Base-by-base conservation (phyloP, 2,797 vertebrate genomes). In the Dipus sagitta region DNA sequence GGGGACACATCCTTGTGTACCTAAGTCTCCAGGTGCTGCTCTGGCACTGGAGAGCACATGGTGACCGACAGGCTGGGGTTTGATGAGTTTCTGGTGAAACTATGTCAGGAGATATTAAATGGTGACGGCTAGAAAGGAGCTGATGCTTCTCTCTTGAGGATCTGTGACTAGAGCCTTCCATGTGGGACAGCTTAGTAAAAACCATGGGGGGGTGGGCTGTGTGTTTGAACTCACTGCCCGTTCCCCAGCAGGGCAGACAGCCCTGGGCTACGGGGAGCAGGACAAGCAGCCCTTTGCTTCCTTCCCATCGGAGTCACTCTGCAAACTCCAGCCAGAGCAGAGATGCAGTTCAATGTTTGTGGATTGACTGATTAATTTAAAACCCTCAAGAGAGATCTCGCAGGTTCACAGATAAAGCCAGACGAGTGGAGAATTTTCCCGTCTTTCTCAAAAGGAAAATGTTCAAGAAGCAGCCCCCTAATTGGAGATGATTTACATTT, bases 401-500 rank as follows among this genome's bases (percentile, higher is more conserved):
- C 3, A 65, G 93, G 79, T 94, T 97, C 95, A 95, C 85, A 93
- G 94, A 96, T 70, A 91, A 92, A 83, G 92, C 67, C 65, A 79
- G 93, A 86, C 0, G 7, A 87, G 75, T 82, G 6, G 58, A 95
- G 94, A 96, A 84, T 95, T 88, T 94, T 80, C 94, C 93, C 62
- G 86, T 93, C 85, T 95, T 94, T 90, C 95, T 97, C 93, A 83
- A 93, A 94, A 95, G 94, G 38, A 79, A 91, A 94, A 78, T 21
- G 58, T 88, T 91, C 90, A 91, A 93, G 96, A 1, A n/a, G 85
- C 67, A 90, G 92, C 30, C 79, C 71, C 79, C 47, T 93, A 94
- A 90, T 84, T 96, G 96, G 88, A 95, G 83, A 94, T 81, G 93
- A 96, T 94, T 94, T 97, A 74, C 96, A 95, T 96, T 96, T 93